A percentile compares a stretch with the other conserved stretches of the same genome.
Evolutionary conservation across 2,888 invertebrate genomes (phyloP).

Genomic region (Apamea monoglypha): DNA sequence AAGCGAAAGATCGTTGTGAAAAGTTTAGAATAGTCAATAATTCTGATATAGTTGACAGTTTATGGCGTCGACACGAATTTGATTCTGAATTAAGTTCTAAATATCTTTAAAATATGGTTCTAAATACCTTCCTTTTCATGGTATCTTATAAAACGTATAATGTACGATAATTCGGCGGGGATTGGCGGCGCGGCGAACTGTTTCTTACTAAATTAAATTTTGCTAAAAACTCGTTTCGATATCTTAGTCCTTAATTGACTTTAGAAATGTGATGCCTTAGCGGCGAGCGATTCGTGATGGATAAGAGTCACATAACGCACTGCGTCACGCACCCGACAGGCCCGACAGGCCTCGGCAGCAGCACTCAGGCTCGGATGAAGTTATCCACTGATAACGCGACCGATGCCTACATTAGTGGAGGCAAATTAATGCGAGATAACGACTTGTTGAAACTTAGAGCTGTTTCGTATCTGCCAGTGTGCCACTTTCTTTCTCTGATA

Average conservation of each 20-base stretch:
- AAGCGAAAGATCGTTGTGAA: slow-evolving; percentile 71
- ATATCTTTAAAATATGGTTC: too few species aligned
- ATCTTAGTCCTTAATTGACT: slow-evolving; percentile 75
- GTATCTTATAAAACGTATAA: slow-evolving; percentile 73
- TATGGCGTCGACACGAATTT: slow-evolving; percentile 72
- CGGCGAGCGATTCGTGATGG: slow-evolving; percentile 65
- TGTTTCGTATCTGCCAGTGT: slow-evolving; percentile 39
- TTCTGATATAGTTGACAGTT: slow-evolving; percentile 79
- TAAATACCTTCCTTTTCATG: too few species aligned
- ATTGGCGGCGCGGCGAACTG: slow-evolving; percentile 65
- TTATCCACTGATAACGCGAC: slow-evolving; percentile 47
- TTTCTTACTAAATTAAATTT: slow-evolving; percentile 71
- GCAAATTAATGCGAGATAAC: slow-evolving; percentile 60
- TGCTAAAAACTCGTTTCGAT: slow-evolving; percentile 70
- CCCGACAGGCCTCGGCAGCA: slow-evolving; percentile 2
- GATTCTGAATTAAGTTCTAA: slow-evolving; percentile 78
- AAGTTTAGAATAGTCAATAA: slow-evolving; percentile 73
- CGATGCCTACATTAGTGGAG: slow-evolving; percentile 44
- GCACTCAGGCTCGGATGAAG: slow-evolving; percentile 48
- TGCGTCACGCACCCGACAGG: slow-evolving; percentile 25
- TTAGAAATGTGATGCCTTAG: slow-evolving; percentile 70
- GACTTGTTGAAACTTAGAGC: slow-evolving; percentile 25
- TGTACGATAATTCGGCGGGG: slow-evolving; percentile 73
- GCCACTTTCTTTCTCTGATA: slow-evolving; percentile 45
- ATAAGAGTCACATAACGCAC: slow-evolving; percentile 61